Evolutionary conservation across 2,888 invertebrate genomes (phyloP), one percentile per base, ranked within the genome.

Genomic region (Polyommatus icarus): DNA sequence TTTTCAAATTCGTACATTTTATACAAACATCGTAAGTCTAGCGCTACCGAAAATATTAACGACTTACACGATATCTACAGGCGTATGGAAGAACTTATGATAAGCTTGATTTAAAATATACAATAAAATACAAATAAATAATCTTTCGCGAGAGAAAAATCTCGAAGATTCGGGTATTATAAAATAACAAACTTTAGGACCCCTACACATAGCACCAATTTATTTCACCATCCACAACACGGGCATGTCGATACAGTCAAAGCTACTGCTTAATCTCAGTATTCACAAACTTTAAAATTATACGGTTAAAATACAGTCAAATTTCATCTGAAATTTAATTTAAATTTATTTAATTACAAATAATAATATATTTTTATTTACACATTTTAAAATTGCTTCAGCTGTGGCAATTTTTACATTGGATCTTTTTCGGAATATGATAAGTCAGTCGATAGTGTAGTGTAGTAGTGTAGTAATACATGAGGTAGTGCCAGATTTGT

Each of bases 81-180:
- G 79, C 86, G 88, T 90, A 83, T 90, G 91, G 90, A 93, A 93
- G 91, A 92, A 83, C 91, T 78, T 82, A 82, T 80, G 81, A 82
- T 79, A 82, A 84, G 82, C 83, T 86, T 85, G 85, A 84, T 85
- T 86, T 88, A 91, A 91, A 92, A 90, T 92, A 93, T 90, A 91
- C 89, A 90, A 89, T 91, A 90, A 87, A 67, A 88, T 91, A 92
- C 88, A 92, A 93, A 93, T 93, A 93, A 93, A 93, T 93, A 93
- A 91, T 89, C 85, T 87, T 90, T 90, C 88, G 88, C 83, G 86
- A 90, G 92, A 91, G 91, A 91, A 90, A 90, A 77, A 73, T 76
- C 76, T 50, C 50, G 76, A 78, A 79, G 78, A 78, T 79, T 76
- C 76, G 59, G 76, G 71, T 79, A 78, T 71, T 71, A 50, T 71